phyloP scores from a whole-genome alignment of 2,888 invertebrate species.

The Schrankia costaestrigalis region DNA sequence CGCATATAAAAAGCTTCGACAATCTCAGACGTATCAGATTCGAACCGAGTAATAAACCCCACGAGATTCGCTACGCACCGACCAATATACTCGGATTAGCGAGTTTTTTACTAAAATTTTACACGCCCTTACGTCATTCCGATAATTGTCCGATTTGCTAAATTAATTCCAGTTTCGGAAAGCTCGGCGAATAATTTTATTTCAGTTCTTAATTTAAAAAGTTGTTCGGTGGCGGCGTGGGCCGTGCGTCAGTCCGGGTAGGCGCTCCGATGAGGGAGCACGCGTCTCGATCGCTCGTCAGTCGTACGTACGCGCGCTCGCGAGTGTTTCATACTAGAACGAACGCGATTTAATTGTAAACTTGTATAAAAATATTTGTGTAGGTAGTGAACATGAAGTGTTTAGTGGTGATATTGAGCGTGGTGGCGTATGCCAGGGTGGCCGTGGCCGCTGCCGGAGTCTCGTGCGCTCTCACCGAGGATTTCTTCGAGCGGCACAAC shows the following conservation, averaged over 20 bases:
- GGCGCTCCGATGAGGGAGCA: conserved; percentile 70
- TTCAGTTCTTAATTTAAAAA: conserved; percentile 62
- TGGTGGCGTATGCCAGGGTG: conserved; percentile 49
- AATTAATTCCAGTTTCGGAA: conserved; percentile 51
- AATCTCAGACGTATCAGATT: conserved; percentile 30
- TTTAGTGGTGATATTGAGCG: conserved; percentile 58
- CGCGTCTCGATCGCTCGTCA: conserved; percentile 51
- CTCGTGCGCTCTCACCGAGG: conserved; percentile 57
- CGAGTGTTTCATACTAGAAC: conserved; percentile 53
- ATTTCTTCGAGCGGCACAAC: conserved; percentile 69
- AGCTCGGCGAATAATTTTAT: conserved; percentile 56
- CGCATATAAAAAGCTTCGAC: conserved; percentile 30
- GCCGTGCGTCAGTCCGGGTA: conserved; percentile 56
- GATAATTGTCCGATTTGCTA: conserved; percentile 42
- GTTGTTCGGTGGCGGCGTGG: conserved; percentile 33
- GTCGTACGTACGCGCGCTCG: conserved; percentile 55
- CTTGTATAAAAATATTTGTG: conserved; percentile 35
- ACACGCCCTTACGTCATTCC: conserved; percentile 38
- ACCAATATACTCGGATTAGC: conserved; percentile 23
- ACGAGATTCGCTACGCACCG: conserved; percentile 25
- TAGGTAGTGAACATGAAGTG: conserved; percentile 71
- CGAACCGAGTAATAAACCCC: conserved; percentile 30
- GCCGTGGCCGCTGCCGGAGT: conserved; percentile 51
- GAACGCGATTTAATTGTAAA: conserved; percentile 47
- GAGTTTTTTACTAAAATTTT: conserved; percentile 32